Evolutionary conservation across 2,888 invertebrate species (phyloP).

Genomic region (Lepetodrilus schrolli): DNA sequence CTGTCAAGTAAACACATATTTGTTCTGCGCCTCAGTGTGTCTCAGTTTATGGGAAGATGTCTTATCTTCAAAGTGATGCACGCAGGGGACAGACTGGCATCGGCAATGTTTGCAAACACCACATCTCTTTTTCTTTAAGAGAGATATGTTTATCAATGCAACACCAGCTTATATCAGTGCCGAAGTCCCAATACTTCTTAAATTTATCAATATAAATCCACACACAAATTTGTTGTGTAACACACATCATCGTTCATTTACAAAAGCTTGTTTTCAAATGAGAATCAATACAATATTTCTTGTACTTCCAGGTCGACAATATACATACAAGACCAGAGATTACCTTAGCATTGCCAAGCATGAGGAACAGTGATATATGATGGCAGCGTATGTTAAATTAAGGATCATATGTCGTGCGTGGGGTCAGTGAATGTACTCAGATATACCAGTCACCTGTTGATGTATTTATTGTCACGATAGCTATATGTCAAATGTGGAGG

Average conservation of each 20-base stretch:
- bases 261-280: too few species aligned
- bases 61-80: background rate
- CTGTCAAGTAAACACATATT: background rate
- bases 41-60: background rate
- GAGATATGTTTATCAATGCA: slow-evolving; percentile 23
- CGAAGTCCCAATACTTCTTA: too few species aligned
- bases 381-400: background rate
- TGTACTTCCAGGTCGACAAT: too few species aligned
- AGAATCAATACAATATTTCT: too few species aligned
- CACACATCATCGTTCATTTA: too few species aligned
- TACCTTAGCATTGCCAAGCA: background rate
- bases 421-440: background rate
- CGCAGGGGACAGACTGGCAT: background rate
- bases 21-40: background rate
- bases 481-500: too few species aligned
- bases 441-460: background rate
- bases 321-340: too few species aligned
- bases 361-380: background rate
- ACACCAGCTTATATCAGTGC: too few species aligned
- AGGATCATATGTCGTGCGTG: background rate
- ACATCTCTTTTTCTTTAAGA: background rate
- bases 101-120: background rate
- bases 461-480: background rate
- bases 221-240: too few species aligned
- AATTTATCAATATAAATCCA: too few species aligned